A percentile compares a stretch with the other conserved stretches of the same genome.
Evolutionary conservation across 64 coral and sea anemone species (phyloP).

Genomic region (Cladopsammia gracilis): DNA sequence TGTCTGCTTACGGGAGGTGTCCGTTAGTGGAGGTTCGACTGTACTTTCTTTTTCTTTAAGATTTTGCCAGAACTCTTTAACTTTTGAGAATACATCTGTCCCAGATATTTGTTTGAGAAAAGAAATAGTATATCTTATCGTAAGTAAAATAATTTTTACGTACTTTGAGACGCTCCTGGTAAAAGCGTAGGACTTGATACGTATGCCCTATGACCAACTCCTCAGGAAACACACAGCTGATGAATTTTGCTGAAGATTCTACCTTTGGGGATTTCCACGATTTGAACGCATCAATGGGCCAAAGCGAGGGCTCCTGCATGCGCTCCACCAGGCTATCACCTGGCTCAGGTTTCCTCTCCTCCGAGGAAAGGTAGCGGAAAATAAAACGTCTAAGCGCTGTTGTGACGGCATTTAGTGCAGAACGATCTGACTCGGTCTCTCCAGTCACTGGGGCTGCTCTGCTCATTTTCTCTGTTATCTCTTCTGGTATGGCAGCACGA

Average conservation of each 20-base stretch:
- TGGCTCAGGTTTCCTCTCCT: conserved; percentile 78
- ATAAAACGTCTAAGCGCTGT: conserved; percentile 90
- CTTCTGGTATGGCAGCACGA: conserved; percentile 48
- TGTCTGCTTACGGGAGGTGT: too few species aligned
- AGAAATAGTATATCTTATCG: too few species aligned
- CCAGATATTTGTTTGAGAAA: too few species aligned
- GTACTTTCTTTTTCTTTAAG: too few species aligned
- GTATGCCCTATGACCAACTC: conserved; percentile 35
- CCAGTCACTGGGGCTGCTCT: conserved; percentile 26
- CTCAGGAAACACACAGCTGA: neutral
- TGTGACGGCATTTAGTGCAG: conserved; percentile 45
- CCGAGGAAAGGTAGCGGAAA: conserved; percentile 88
- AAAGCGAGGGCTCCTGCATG: conserved; percentile 83
- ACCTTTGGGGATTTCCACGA: neutral
- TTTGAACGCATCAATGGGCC: conserved; percentile 68
- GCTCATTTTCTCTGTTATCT: conserved; percentile 43
- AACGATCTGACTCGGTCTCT: neutral
- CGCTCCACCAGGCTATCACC: conserved; percentile 28
- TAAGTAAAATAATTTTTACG: neutral
- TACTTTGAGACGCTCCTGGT: conserved; percentile 36
- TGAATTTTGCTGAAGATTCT: neutral
- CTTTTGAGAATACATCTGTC: too few species aligned
- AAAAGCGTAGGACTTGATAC: conserved; percentile 34
- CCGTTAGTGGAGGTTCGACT: too few species aligned
- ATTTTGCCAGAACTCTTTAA: too few species aligned